These are phyloP conservation scores for Dolichopus griseipennis DNA, from an alignment of 2,888 invertebrate genomes.

Conservation along the genomic window DNA sequence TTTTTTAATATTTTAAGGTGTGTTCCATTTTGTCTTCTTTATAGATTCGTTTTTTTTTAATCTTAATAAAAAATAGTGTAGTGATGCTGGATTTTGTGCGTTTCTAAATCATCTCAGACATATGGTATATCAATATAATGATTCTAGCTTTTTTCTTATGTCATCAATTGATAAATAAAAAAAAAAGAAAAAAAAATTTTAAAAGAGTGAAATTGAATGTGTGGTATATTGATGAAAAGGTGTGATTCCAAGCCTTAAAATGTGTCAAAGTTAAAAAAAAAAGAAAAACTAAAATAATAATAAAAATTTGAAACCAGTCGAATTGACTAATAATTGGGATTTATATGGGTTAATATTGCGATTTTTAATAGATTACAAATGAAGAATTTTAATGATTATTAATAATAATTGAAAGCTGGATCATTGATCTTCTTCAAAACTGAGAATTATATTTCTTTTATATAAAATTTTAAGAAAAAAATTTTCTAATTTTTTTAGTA, in stretches of 20 bases:
- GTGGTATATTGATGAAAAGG: neutral
- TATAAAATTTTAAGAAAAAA: no score
- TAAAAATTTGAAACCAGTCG: no score
- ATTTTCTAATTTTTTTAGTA: no score
- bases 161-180: no score
- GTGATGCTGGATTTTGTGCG: neutral
- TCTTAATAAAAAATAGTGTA: neutral
- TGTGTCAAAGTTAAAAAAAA: neutral
- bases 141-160: no score
- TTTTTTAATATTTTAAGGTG: constrained; percentile 4
- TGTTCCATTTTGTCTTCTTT: neutral
- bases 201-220: neutral
- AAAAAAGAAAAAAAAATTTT: neutral
- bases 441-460: no score
- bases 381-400: neutral
- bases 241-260: constrained; percentile 6
- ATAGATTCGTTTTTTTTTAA: neutral
- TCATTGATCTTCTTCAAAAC: no score
- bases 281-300: neutral
- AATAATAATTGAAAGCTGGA: no score
- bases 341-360: neutral
- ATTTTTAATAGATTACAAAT: neutral
- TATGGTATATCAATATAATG: no score
- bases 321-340: neutral
- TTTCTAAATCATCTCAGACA: neutral